A percentile compares a stretch with the other conserved stretches of the same genome.
These are phyloP conservation scores for Graptemys geographica DNA, from an alignment of 2,797 vertebrate species.

Conservation along the genomic window DNA sequence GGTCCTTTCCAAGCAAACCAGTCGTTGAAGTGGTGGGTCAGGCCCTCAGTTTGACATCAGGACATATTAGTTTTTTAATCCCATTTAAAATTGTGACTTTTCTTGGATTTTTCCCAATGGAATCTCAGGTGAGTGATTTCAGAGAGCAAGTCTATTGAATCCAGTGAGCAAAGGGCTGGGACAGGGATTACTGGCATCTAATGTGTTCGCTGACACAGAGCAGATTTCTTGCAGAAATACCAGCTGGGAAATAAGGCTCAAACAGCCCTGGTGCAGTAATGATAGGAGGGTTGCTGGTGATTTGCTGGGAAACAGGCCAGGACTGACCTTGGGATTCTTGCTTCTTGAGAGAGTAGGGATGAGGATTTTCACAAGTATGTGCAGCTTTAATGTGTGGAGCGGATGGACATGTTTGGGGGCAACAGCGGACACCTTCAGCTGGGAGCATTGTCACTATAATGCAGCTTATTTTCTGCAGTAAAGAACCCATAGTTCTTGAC, in stretches of 20 bases:
- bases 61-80: background rate
- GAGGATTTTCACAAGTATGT: background rate
- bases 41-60: background rate
- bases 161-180: background rate
- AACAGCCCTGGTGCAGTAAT: background rate
- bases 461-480: background rate
- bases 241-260: fast-evolving
- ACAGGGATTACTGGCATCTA: background rate
- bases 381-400: background rate
- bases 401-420: fast-evolving
- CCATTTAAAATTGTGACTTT: background rate
- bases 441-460: background rate
- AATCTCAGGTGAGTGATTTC: background rate
- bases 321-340: background rate
- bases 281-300: background rate
- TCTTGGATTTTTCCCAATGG: background rate
- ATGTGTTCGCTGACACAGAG: background rate
- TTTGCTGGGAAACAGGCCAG: background rate
- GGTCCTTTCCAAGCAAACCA: background rate
- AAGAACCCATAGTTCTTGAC: background rate
- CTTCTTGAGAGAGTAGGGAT: background rate
- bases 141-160: background rate
- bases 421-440: fast-evolving
- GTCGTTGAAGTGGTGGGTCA: background rate
- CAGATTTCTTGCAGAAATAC: background rate